These are phyloP conservation scores for Eriocheir sinensis DNA, from an alignment of 1,140 invertebrate genomes.

Conservation along the genomic window DNA sequence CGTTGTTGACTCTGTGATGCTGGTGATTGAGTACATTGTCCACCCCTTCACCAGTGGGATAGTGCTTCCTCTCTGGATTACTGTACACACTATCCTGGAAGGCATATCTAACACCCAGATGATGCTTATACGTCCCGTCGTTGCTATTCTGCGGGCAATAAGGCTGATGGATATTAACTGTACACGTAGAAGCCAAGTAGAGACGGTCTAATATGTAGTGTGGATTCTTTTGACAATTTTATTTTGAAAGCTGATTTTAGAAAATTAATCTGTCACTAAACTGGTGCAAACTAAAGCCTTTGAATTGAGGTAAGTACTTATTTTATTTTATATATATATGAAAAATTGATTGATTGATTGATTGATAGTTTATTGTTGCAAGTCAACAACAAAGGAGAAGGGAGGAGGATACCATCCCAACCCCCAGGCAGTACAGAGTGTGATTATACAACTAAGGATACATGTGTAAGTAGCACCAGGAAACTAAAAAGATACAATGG, in stretches of 20 bases:
- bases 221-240: neutral
- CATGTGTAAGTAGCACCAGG: no score
- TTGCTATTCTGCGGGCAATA: conserved; percentile 49
- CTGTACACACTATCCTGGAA: conserved; percentile 34
- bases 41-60: conserved; percentile 46
- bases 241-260: neutral
- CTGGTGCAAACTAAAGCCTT: no score
- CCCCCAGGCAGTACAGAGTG: no score
- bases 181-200: conserved; percentile 42
- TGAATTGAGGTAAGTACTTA: no score
- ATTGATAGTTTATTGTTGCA: no score
- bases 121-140: conserved; percentile 46
- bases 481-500: no score
- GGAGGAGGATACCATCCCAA: no score
- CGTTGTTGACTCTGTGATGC: conserved; percentile 41
- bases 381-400: no score
- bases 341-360: no score
- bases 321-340: no score
- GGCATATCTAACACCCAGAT: conserved; percentile 37
- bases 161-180: conserved; percentile 63
- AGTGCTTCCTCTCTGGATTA: conserved; percentile 40
- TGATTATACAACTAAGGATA: no score
- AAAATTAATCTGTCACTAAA: no score
- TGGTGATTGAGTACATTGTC: conserved; percentile 62
- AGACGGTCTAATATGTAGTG: conserved; percentile 43